phyloP scores from a whole-genome alignment of 2,113 vertebrate species.

The Poicephalus meyeri region DNA sequence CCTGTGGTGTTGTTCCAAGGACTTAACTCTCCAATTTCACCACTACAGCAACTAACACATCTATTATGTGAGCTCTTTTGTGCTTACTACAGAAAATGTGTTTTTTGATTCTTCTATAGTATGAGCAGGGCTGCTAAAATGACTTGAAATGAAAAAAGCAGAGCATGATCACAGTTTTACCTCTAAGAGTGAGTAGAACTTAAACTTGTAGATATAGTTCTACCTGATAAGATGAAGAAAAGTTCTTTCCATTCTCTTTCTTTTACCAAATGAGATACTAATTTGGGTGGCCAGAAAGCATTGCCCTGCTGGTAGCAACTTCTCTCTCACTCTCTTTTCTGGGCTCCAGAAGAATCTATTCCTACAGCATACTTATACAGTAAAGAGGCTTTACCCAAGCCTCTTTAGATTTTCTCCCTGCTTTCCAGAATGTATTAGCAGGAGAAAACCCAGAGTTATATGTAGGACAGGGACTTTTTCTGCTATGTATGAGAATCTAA shows the following conservation, averaged over 20 bases:
- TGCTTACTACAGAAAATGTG: neutral
- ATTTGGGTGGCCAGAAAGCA: neutral
- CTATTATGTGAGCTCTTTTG: neutral
- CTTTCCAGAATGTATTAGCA: neutral
- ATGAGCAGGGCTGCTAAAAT: neutral
- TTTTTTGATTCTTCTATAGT: neutral
- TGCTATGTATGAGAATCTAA: neutral
- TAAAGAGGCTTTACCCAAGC: neutral
- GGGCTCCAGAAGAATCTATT: neutral
- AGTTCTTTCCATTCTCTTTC: neutral
- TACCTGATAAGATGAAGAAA: neutral
- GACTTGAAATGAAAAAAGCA: neutral
- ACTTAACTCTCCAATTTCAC: neutral
- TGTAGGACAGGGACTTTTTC: neutral
- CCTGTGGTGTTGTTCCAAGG: neutral
- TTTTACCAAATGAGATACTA: neutral
- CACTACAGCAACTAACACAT: too few species aligned
- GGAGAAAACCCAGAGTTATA: neutral
- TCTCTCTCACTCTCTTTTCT: neutral
- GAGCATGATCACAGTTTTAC: neutral
- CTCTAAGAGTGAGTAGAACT: neutral
- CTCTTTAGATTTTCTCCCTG: neutral
- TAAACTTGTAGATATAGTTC: neutral
- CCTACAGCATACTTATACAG: neutral
- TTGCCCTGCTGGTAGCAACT: neutral